Evolutionary conservation across 2,797 vertebrate species (phyloP).

Genomic region (Dermochelys coriacea): DNA sequence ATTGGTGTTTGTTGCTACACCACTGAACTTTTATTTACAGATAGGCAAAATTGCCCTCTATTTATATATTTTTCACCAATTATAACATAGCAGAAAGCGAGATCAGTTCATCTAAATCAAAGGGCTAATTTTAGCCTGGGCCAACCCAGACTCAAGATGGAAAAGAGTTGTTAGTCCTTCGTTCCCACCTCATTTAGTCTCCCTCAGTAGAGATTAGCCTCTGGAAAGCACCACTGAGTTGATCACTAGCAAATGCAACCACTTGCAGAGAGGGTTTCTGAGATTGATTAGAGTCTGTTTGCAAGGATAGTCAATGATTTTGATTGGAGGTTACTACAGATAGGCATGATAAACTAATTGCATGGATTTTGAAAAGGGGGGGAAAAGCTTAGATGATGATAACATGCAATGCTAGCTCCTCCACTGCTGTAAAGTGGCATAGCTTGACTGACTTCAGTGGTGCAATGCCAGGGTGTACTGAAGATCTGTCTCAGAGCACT

Average conservation of each 20-base stretch:
- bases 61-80: background rate
- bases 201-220: too few species aligned
- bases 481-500: background rate
- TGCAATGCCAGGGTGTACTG: background rate
- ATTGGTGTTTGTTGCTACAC: background rate
- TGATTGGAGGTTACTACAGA: background rate
- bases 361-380: background rate
- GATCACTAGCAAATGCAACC: background rate
- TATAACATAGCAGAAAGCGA: background rate
- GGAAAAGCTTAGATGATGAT: background rate
- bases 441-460: background rate
- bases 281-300: background rate
- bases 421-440: rapidly evolving
- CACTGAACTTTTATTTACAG: background rate
- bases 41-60: background rate
- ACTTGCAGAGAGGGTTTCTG: rapidly evolving
- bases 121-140: background rate
- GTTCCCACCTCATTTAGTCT: too few species aligned
- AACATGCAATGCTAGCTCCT: background rate
- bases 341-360: background rate
- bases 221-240: too few species aligned
- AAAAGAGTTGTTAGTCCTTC: background rate
- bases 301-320: background rate
- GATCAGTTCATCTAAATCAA: background rate
- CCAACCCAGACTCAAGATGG: background rate